phyloP scores from a whole-genome alignment of 2,113 vertebrate genomes.

The Cairina moschata region DNA sequence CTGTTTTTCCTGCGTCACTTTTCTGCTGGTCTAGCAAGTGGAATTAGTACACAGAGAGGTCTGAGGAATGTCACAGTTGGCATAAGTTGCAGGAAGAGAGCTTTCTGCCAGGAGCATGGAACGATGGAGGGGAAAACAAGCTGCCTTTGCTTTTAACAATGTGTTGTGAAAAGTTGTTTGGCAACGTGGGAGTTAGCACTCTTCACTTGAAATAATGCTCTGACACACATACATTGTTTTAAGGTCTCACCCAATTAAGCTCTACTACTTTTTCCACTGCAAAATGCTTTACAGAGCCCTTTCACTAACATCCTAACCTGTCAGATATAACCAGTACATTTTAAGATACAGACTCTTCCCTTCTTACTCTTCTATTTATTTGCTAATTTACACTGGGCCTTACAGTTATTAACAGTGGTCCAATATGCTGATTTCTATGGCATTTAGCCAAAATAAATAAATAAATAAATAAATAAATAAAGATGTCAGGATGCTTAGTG shows the following conservation, averaged over 20 bases:
- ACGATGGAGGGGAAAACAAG: neutral
- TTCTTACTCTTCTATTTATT: neutral
- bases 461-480: too few species aligned
- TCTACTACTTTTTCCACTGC: neutral
- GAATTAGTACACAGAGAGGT: neutral
- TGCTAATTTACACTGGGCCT: neutral
- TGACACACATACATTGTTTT: neutral
- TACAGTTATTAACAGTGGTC: neutral
- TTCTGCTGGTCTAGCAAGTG: neutral
- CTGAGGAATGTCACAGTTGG: neutral
- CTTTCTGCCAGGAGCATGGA: neutral
- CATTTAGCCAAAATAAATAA: neutral
- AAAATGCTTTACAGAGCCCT: neutral
- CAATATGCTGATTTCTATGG: neutral
- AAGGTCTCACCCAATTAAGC: neutral
- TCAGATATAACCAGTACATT: neutral
- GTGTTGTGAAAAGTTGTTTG: neutral
- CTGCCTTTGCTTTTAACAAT: neutral
- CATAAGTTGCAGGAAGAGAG: neutral
- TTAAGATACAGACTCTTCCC: neutral
- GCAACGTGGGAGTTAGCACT: neutral
- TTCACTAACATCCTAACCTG: neutral
- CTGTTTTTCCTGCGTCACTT: neutral
- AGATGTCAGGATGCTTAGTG: neutral
- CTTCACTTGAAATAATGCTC: neutral